phyloP scores from a whole-genome alignment of 2,888 invertebrate species.

The Andrena fulva region DNA sequence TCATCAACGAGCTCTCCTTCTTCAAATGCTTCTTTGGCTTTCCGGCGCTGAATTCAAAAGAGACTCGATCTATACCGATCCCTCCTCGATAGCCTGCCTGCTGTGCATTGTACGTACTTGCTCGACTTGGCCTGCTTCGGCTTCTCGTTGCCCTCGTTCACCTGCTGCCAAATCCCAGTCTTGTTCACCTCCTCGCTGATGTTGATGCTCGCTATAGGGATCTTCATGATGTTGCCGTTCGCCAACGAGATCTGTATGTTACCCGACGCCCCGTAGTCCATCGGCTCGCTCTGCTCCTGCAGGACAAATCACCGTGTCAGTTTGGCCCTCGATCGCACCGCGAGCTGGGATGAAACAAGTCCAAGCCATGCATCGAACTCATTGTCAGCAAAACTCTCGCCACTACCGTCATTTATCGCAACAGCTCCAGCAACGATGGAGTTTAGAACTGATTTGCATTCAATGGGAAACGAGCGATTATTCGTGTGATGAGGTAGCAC shows the following conservation, averaged over 20 bases:
- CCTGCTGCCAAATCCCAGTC: slow-evolving; percentile 97
- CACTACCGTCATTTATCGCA: slow-evolving; percentile 16
- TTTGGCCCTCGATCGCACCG: neutral
- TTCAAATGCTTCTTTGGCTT: slow-evolving; percentile 90
- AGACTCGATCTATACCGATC: neutral
- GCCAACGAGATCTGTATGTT: slow-evolving; percentile 95
- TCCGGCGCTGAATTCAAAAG: slow-evolving; percentile 81
- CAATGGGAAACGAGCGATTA: neutral
- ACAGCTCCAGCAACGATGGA: slow-evolving; percentile 13
- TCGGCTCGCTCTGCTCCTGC: slow-evolving; percentile 80
- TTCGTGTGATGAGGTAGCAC: neutral
- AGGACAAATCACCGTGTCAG: slow-evolving; percentile 35
- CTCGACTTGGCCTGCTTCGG: slow-evolving; percentile 81
- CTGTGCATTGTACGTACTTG: slow-evolving; percentile 71
- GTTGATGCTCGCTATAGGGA: slow-evolving; percentile 93
- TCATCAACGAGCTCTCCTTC: slow-evolving; percentile 87
- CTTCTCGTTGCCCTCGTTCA: slow-evolving; percentile 89
- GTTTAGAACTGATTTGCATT: neutral
- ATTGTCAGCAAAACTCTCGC: slow-evolving; percentile 40
- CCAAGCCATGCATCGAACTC: slow-evolving; percentile 68
- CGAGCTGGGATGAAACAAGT: slow-evolving; percentile 4
- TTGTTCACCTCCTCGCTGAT: slow-evolving; percentile 97
- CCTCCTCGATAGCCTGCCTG: neutral
- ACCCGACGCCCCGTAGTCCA: slow-evolving; percentile 84
- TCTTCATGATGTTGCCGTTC: slow-evolving; percentile 96